phyloP scores from a whole-genome alignment of 2,113 vertebrate genomes.

The Boulengerochromis microlepis region DNA sequence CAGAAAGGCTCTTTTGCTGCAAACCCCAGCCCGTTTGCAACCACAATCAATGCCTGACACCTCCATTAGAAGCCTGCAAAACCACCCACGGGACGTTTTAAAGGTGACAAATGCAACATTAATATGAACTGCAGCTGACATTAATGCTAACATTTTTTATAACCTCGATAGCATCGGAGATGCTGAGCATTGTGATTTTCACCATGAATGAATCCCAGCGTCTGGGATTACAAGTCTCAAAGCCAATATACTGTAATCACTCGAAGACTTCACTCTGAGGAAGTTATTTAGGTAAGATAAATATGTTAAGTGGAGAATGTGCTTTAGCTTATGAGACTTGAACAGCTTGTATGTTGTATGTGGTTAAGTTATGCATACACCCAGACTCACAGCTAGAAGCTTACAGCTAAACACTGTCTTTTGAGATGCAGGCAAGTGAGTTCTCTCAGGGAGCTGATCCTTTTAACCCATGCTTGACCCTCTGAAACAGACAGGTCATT shows the following conservation, averaged over 20 bases:
- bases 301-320: background rate
- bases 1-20: conserved; percentile 41
- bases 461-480: conserved; percentile 11
- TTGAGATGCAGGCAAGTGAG: background rate
- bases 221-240: background rate
- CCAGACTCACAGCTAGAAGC: background rate
- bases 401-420: background rate
- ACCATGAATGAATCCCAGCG: background rate
- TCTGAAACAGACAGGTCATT: conserved; percentile 8
- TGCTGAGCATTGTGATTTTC: background rate
- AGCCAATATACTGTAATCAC: background rate
- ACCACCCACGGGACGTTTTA: background rate
- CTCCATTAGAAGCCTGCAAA: conserved; percentile 28
- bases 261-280: background rate
- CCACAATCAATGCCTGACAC: conserved; percentile 53
- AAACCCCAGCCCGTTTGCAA: conserved; percentile 5
- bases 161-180: background rate
- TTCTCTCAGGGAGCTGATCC: background rate
- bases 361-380: background rate
- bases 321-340: background rate
- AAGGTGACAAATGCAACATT: conserved; percentile 36
- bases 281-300: conserved; percentile 18
- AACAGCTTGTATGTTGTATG: background rate
- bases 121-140: conserved; percentile 21
- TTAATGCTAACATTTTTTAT: conserved; percentile 16